Evolutionary conservation across 2,888 invertebrate genomes (phyloP).

Genomic region (Temnothorax rugatulus): DNA sequence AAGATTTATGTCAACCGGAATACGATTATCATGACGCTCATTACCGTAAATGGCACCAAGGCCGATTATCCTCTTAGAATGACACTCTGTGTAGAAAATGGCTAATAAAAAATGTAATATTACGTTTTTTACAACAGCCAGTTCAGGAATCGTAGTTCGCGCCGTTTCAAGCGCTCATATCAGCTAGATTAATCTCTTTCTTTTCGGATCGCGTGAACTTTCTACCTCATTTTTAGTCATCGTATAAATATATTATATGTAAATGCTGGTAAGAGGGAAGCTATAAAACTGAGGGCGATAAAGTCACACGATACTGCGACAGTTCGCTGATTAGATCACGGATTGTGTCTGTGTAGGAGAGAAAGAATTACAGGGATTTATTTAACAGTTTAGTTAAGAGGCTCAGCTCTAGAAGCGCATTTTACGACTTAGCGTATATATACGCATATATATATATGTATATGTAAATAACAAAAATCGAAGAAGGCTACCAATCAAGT

Average conservation of each 20-base stretch:
- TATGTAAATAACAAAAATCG: conserved; percentile 2
- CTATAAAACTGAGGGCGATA: conserved; percentile 18
- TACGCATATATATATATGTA: too few species aligned
- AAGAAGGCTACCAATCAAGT: background rate
- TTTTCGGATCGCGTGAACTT: conserved; percentile 13
- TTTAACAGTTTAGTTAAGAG: background rate
- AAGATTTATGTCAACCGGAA: conserved; percentile 37
- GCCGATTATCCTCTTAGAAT: conserved; percentile 3
- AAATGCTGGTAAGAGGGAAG: background rate
- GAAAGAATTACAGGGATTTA: background rate
- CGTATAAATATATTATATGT: conserved; percentile 20
- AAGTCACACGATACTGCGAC: conserved; percentile 6
- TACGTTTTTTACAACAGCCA: background rate
- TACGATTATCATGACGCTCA: conserved; percentile 11
- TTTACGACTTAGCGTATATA: background rate
- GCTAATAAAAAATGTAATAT: background rate
- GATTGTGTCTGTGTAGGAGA: background rate
- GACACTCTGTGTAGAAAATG: background rate
- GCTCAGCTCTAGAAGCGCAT: background rate
- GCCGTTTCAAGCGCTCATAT: background rate
- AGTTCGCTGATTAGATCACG: conserved; percentile 15
- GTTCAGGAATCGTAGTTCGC: background rate
- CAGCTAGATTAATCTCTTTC: background rate
- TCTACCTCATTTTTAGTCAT: conserved; percentile 5
- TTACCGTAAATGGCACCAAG: background rate